Conservation (phyloP, 2,888 invertebrate genomes). For the Drosophila emarginata region DNA sequence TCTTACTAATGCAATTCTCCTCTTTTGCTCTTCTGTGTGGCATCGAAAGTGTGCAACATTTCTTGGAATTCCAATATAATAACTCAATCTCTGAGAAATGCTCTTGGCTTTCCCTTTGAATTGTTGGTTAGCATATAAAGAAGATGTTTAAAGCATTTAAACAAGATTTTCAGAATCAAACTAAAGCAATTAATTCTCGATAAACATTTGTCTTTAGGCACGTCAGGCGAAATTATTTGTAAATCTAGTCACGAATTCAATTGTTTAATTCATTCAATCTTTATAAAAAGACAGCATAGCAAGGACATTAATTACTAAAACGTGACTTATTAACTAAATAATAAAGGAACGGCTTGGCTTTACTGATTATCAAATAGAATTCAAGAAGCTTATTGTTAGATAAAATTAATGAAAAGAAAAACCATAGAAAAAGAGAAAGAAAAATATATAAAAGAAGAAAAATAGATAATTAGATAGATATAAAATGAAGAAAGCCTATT, state of each 20-base stretch:
- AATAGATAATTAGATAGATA: too few relatives aligned
- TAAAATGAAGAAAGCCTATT: too few relatives aligned
- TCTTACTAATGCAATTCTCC: conserved; percentile 16
- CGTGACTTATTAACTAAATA: conserved; percentile 36
- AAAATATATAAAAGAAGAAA: too few relatives aligned
- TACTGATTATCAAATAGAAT: background rate
- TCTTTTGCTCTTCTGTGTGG: conserved; percentile 10
- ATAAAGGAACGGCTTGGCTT: background rate
- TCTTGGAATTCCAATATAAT: conserved; percentile 24
- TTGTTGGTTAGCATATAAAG: conserved; percentile 1
- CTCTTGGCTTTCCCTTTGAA: conserved; percentile 12
- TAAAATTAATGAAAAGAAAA: background rate
- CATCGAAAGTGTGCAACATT: conserved; percentile 36
- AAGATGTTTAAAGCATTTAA: background rate
- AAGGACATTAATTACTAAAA: conserved; percentile 39
- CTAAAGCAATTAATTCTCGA: background rate
- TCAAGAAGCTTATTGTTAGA: background rate
- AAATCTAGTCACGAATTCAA: conserved; percentile 41
- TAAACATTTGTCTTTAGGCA: background rate
- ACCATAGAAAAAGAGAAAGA: too few relatives aligned
- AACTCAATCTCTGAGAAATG: conserved; percentile 28
- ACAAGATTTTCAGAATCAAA: background rate
- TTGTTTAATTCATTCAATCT: conserved; percentile 34
- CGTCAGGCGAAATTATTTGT: conserved; percentile 24
- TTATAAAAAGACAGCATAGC: conserved; percentile 24